Conservation (phyloP, 2,113 vertebrate species). For the Onychorhynchus coronatus region DNA sequence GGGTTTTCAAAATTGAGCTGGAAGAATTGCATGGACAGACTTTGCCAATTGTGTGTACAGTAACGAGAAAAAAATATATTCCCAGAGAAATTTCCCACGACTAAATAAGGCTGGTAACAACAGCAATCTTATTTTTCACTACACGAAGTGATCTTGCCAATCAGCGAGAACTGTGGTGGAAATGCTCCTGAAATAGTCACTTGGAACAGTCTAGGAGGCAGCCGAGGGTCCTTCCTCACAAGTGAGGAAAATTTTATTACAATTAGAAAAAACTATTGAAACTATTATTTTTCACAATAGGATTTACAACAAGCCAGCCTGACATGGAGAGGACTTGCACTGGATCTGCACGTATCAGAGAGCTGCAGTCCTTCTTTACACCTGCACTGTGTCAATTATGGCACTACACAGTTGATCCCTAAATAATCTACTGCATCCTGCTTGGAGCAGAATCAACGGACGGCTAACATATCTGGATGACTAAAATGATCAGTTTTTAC, state of each 20-base stretch:
- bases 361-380: not conserved
- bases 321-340: not conserved
- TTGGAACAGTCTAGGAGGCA: not conserved
- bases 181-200: not conserved
- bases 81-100: conserved; percentile 5
- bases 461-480: not conserved
- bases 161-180: not conserved
- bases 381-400: rapidly evolving
- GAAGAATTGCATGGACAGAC: conserved; percentile 13
- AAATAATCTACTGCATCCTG: not conserved
- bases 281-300: not conserved
- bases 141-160: not conserved
- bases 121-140: not conserved
- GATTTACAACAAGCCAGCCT: not conserved
- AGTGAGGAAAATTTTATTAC: not conserved
- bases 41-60: not conserved
- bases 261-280: not conserved
- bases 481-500: not conserved
- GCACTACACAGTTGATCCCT: not conserved
- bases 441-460: not conserved
- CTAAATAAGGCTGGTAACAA: conserved; percentile 17
- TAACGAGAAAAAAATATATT: conserved; percentile 40
- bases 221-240: not conserved
- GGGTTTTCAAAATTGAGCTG: conserved; percentile 32
- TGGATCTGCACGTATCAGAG: not conserved